Base-by-base conservation (phyloP, 2,797 vertebrate species). In the Lutjanus argentimaculatus region DNA sequence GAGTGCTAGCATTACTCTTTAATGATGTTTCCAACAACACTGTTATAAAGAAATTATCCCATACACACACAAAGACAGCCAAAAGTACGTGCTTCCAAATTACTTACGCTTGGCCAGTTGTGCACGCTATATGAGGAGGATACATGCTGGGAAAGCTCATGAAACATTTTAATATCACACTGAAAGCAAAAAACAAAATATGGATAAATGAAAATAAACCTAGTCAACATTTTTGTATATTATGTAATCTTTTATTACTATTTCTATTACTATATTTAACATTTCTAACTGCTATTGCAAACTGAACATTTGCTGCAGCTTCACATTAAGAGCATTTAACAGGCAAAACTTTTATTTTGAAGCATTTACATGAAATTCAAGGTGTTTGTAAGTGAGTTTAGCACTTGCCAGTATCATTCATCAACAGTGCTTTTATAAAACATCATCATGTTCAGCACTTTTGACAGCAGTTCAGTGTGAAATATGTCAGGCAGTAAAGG, bases 1-100 rank as follows among this genome's bases (percentile, higher is more conserved):
- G 4, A 67, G 43, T 15, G 69, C 53, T 36, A 30, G 49, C 16
- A 56, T 79, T 75, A 79, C 48, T 30, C 48, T 82, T 86, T 89
- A 76, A 83, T 86, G 63, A 79, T 69, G 77, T 84, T 76, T 90
- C 67, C 76, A 71, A 62, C 49, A n/a, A 52, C 22, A 43, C 42
- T 67, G 58, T 71, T 83, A 62, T 9, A 36, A 65, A 42, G 19
- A 77, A 80, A 65, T 74, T n/a, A 59, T 76, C 75, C 56, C 66
- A 51, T 11, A 25, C 66, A 68, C 58, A 61, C 55, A 57, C 66
- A 81, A 10, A 36, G 19, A 21, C 57, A 13, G 78, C 48, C 69
- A 68, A 68, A 62, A 58, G 42, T 49, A 15, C 45, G 25, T 36
- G 21, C 69, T 58, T 76, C 45, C 65, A 69, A 59, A 62, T 65